These are phyloP conservation scores for Andrena praecox DNA, from an alignment of 2,888 invertebrate species.

Conservation along the genomic window DNA sequence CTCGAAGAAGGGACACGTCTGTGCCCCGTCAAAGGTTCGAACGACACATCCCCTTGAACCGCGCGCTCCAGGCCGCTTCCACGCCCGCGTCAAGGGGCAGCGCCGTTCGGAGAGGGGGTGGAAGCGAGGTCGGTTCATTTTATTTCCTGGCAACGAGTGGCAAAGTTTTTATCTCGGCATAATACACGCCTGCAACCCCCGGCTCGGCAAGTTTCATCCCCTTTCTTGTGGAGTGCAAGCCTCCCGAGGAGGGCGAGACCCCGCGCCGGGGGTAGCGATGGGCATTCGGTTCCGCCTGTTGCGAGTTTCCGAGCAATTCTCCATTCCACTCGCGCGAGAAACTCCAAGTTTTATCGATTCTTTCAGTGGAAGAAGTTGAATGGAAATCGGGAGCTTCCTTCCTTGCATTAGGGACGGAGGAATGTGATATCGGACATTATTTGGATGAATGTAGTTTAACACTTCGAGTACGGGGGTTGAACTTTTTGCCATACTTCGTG, in stretches of 20 bases:
- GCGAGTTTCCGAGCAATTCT: constrained; percentile 5
- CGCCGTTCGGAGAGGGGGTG: background rate
- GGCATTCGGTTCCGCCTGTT: constrained; percentile 27
- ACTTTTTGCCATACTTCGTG: too few relatives aligned
- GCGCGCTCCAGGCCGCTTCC: constrained; percentile 13
- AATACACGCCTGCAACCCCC: constrained; percentile 32
- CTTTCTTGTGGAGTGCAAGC: constrained; percentile 7
- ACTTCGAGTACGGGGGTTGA: too few relatives aligned
- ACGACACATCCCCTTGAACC: constrained; percentile 20
- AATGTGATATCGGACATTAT: too few relatives aligned
- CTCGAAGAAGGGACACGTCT: background rate
- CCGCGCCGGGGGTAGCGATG: constrained; percentile 4
- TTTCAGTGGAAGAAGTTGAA: too few relatives aligned
- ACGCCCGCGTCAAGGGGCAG: constrained; percentile 12
- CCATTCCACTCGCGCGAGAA: background rate
- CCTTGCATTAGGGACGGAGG: too few relatives aligned
- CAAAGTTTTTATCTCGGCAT: constrained; percentile 48
- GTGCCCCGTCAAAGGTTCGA: constrained; percentile 1
- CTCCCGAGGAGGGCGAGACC: background rate
- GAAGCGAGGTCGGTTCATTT: constrained; percentile 38
- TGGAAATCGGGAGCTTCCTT: too few relatives aligned
- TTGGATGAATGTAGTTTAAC: too few relatives aligned
- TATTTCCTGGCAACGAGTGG: constrained; percentile 49
- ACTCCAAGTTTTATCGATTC: too few relatives aligned
- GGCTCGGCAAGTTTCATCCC: constrained; percentile 22